Conservation (phyloP, 2,113 vertebrate genomes). For the Syngnathus scovelli region DNA sequence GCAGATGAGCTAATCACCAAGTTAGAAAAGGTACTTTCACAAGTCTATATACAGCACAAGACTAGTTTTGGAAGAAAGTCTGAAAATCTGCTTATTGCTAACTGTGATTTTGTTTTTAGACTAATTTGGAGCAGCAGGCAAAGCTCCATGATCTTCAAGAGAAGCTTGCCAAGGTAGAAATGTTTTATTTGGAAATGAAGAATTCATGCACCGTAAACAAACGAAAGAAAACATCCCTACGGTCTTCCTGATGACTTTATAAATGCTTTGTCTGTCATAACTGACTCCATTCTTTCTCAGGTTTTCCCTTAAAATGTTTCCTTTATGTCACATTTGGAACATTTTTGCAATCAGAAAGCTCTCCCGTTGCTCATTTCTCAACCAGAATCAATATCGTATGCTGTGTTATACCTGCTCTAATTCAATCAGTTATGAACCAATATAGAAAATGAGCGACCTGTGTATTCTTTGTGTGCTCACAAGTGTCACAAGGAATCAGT, state of each 20-base stretch:
- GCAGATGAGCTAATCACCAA: constrained; percentile 83
- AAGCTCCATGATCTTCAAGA: constrained; percentile 95
- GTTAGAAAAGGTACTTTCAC: constrained; percentile 83
- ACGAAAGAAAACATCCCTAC: constrained; percentile 23
- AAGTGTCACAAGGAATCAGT: too few relatives aligned
- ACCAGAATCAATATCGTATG: too few relatives aligned
- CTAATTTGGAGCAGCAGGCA: constrained; percentile 86
- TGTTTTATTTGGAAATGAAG: constrained; percentile 37
- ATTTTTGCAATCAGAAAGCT: constrained; percentile 19
- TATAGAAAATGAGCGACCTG: too few relatives aligned
- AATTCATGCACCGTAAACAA: constrained; percentile 23
- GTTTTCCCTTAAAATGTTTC: constrained; percentile 12
- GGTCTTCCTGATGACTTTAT: constrained; percentile 19
- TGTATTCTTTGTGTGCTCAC: too few relatives aligned
- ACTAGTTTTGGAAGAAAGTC: neutral
- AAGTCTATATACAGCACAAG: neutral
- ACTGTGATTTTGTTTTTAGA: constrained; percentile 63
- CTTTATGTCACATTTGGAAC: constrained; percentile 6
- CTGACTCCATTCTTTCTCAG: constrained; percentile 17
- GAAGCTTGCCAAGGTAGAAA: constrained; percentile 87
- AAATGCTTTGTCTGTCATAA: constrained; percentile 7
- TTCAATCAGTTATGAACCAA: too few relatives aligned
- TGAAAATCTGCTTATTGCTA: neutral
- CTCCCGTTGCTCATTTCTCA: neutral
- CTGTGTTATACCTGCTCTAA: too few relatives aligned